Percentiles rank a stretch among this genome's conserved stretches.
These are phyloP conservation scores for Helarctos malayanus DNA, from an alignment of 2,797 vertebrate species.

Conservation along the genomic window DNA sequence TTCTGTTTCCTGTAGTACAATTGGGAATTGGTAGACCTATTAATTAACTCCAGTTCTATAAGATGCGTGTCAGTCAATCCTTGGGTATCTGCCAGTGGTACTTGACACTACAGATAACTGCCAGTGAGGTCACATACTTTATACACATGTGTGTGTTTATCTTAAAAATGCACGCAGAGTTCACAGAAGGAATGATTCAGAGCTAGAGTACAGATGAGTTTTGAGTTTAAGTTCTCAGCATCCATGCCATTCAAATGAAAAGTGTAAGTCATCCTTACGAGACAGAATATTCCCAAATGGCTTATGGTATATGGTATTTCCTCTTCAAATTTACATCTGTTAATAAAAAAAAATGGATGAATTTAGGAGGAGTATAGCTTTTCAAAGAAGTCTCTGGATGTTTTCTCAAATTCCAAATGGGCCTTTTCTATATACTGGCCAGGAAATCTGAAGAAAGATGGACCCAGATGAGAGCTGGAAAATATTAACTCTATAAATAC, in stretches of 20 bases:
- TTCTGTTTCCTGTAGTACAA: constrained; percentile 87
- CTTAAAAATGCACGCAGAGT: constrained; percentile 66
- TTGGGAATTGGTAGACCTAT: constrained; percentile 89
- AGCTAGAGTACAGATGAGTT: constrained; percentile 55
- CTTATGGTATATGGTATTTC: constrained; percentile 73
- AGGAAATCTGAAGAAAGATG: constrained; percentile 74
- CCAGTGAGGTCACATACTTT: constrained; percentile 87
- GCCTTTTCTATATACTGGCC: constrained; percentile 48
- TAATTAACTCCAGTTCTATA: constrained; percentile 89
- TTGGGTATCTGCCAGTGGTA: constrained; percentile 88
- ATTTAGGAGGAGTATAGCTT: constrained; percentile 68
- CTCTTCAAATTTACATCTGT: constrained; percentile 80
- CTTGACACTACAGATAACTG: constrained; percentile 87
- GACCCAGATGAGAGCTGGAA: constrained; percentile 64
- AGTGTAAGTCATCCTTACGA: constrained; percentile 73
- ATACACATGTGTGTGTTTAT: constrained; percentile 71
- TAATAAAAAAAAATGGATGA: constrained; percentile 67
- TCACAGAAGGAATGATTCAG: constrained; percentile 55
- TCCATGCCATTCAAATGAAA: constrained; percentile 69
- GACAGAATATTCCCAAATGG: constrained; percentile 71
- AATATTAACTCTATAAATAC: constrained; percentile 78
- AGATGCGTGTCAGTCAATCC: constrained; percentile 89
- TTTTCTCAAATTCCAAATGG: constrained; percentile 76
- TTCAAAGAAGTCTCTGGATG: constrained; percentile 68
- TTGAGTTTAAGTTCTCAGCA: constrained; percentile 60